Evolutionary conservation across 2,888 invertebrate genomes (phyloP), one percentile per base, ranked within the genome.

Genomic region (Trichogramma evanescens): DNA sequence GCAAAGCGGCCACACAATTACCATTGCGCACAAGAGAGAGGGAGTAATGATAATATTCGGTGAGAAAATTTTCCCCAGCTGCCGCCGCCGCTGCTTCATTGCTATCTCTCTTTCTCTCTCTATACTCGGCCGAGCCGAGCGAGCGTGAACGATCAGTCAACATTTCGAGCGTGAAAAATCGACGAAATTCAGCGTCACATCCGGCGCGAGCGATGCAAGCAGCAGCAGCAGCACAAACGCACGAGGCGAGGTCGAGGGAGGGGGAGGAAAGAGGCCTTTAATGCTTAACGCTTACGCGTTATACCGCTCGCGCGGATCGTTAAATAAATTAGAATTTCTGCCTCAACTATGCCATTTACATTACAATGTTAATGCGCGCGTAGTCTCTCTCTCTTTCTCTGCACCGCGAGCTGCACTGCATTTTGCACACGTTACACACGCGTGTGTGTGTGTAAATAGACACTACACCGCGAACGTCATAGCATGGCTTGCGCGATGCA

Each of bases 101-200:
- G 26, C 26, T 26, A 2, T 2, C 2, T 26, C 26, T 26, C 26
- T 26, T 2, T 26, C 3, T 26, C 26, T 26, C 26, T 26, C 2
- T 26, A 26, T 26, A 26, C 26, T 26, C 26, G 26, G 3, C 26
- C 26, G 26, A 26, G 26, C 9, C 46, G 46, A 46, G 48, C n/a
- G 10, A 48, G 10, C 48, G 60, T 60, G 63, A 58, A 61, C 61
- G 63, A 61, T 61, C 63, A 61, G 63, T 61, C 61, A 63, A 63
- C 26, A 26, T 26, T 26, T 26, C 26, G 26, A 26, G 26, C 26
- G 26, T 26, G 26, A 26, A 26, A 26, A 26, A 26, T 26, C 26
- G 26, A 26, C 26, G 26, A 26, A 26, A 26, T 26, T 26, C 26
- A 26, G 26, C 26, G 26, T 26, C 26, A 26, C 26, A 26, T 26